Evolutionary conservation across 2,113 vertebrate genomes (phyloP), one percentile per base, ranked within the genome.

Genomic region (Otolemur garnettii): DNA sequence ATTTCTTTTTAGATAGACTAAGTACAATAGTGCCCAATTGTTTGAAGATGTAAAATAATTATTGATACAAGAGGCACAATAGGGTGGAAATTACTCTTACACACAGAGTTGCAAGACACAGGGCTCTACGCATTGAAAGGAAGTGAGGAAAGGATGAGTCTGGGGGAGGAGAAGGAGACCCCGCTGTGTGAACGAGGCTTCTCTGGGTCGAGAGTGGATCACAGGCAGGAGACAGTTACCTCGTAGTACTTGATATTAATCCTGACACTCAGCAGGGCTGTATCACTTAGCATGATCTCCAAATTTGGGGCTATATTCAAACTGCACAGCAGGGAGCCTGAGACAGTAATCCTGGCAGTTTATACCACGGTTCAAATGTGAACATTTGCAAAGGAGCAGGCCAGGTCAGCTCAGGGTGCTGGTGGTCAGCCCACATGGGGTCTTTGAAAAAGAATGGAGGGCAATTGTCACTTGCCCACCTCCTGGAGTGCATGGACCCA

Each of bases 11-110:
- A 53, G 72, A 75, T 24, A 66, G 30, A 35, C 38, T 75, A 2
- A 83, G 2, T 77, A 62, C 42, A 77, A 77, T 33, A 60, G n/a
- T 62, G 12, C 19, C 30, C 19, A 90, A 19, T 75, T 94, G 21
- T 72, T 90, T 87, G 86, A 89, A 68, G 55, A 45, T 87, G 87
- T 95, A 57, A 90, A 78, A 79, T 83, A 50, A 82, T 69, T 26
- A n/a, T 87, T 84, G 64, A 83, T 55, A 90, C 75, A 79, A 55
- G 68, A 74, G 53, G 35, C 57, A 96, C 21, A 53, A 18, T 19
- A 83, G 6, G 26, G 26, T 84, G 5, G 28, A 83, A 74, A 60
- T 84, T 87, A 74, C 38, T 90, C 26, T 6, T 69, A 33, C 7
- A 42, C 14, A 10, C 1, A 30, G 21, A 74, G 9, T 60, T 77